Conservation (phyloP, 2,888 invertebrate species). For the Cryptocephalus moraei region DNA sequence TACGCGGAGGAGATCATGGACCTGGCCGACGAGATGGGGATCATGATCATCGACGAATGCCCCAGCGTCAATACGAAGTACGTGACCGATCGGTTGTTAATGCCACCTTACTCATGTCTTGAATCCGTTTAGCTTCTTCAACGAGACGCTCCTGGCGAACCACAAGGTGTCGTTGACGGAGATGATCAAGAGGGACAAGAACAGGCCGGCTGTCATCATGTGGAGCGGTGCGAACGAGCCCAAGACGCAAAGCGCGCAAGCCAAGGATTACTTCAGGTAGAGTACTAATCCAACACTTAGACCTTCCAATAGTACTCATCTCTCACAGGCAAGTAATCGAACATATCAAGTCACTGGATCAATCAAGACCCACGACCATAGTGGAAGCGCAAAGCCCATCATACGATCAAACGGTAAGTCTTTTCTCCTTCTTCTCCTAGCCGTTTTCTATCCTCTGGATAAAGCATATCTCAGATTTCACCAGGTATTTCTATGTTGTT, state of each 20-base stretch:
- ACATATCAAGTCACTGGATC: conserved; percentile 69
- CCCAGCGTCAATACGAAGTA: conserved; percentile 89
- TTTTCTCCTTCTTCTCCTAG: too few relatives aligned
- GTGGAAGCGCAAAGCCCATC: conserved; percentile 38
- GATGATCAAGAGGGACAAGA: conserved; percentile 83
- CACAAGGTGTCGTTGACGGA: conserved; percentile 79
- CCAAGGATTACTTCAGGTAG: conserved; percentile 72
- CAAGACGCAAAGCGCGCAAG: conserved; percentile 53
- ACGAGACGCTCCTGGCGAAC: conserved; percentile 66
- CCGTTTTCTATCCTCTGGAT: too few relatives aligned
- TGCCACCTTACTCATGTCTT: conserved; percentile 47
- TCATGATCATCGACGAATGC: conserved; percentile 91
- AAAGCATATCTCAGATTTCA: too few relatives aligned
- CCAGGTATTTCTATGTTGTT: too few relatives aligned
- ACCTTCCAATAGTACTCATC: too few relatives aligned
- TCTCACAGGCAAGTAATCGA: conserved; percentile 59
- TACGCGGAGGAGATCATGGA: conserved; percentile 96
- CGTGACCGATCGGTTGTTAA: conserved; percentile 29
- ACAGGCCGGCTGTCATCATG: conserved; percentile 89
- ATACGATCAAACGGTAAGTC: conserved; percentile 20
- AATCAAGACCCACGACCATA: conserved; percentile 76
- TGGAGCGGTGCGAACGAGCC: conserved; percentile 98
- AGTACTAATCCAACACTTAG: not conserved
- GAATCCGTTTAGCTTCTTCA: conserved; percentile 48
- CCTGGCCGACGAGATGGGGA: conserved; percentile 82